Base-by-base conservation (phyloP, 2,797 vertebrate species). In the Lutjanus campechanus region DNA sequence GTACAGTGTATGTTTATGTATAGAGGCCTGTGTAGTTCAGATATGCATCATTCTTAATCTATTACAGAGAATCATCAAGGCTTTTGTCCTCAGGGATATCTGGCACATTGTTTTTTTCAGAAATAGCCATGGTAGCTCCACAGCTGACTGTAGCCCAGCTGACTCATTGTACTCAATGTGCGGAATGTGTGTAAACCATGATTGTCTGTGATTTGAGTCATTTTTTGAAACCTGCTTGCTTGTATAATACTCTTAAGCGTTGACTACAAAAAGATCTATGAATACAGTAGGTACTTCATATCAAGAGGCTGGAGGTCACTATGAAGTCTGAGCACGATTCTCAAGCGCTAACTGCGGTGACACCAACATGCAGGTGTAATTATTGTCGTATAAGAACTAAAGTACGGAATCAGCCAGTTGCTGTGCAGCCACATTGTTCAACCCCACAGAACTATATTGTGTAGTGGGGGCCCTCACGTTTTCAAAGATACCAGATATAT, bases 381-480 rank as follows among this genome's bases (percentile, higher is more conserved):
- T 64, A 29, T 19, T 66, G 29, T 69, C 16, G 43, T 65, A 41
- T 46, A 60, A 79, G 36, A 44, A 41, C 43, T 41, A 43, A 55
- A 41, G 75, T 17, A 43, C 19, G 36, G 10, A 22, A 63, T 69
- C 8, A 56, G 60, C 10, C 40, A 36, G 49, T 10, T 53, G 22
- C 55, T 60, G 53, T 60, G 17, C 50, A 55, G 49, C 36, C 9
- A 17, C 6, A 29, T 43, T 65, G 36, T 47, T 68, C 20, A 60
- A 50, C 54, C 22, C 9, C 47, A 17, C 10, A 50, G 22, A 69
- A 46, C 8, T 5, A 1, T 20, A 43, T 44, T 55, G 54, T 53
- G 9, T 51, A 13, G 1, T 40, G 15, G 17, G 16, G 15, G 11
- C 13, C n/a, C 11, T 15, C 10, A 11, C n/a, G 16, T 61, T 75